Conservation (phyloP, 1,140 invertebrate species). For the Odontomachus brunneus region DNA sequence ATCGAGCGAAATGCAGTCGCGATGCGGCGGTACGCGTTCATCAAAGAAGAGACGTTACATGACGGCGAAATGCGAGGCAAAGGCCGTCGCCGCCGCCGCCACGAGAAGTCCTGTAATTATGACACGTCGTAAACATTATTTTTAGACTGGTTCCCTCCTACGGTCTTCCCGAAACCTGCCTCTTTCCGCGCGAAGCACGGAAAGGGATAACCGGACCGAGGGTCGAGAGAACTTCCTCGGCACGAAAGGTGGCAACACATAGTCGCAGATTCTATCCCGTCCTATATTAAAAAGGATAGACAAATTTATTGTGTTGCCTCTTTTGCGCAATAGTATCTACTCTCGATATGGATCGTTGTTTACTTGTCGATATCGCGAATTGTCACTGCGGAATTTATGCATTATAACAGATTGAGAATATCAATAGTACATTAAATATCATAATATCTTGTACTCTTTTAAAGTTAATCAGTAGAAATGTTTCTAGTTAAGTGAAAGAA, state of each 20-base stretch:
- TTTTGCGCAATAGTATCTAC: too few species aligned
- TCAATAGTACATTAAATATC: too few species aligned
- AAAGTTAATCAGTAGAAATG: too few species aligned
- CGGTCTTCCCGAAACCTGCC: constrained; percentile 34
- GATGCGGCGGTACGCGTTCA: not conserved
- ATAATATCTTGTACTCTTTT: too few species aligned
- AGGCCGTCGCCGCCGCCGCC: constrained; percentile 16
- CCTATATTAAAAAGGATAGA: too few species aligned
- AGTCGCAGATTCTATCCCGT: not conserved
- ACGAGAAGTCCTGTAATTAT: constrained; percentile 68
- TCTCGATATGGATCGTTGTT: too few species aligned
- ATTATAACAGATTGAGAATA: not conserved
- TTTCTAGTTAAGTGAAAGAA: too few species aligned
- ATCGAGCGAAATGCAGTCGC: not conserved
- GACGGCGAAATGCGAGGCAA: constrained; percentile 32
- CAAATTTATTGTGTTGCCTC: not conserved
- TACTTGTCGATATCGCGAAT: too few species aligned
- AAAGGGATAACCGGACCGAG: constrained; percentile 8
- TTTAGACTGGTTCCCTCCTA: constrained; percentile 29
- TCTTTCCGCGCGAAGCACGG: constrained; percentile 23
- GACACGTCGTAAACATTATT: constrained; percentile 72
- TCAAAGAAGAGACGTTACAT: constrained; percentile 37
- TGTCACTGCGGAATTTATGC: not conserved
- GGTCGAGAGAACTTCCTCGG: not conserved
- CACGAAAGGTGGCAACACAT: not conserved